Conservation (phyloP, 2,888 invertebrate species). For the Coleophora deauratella region DNA sequence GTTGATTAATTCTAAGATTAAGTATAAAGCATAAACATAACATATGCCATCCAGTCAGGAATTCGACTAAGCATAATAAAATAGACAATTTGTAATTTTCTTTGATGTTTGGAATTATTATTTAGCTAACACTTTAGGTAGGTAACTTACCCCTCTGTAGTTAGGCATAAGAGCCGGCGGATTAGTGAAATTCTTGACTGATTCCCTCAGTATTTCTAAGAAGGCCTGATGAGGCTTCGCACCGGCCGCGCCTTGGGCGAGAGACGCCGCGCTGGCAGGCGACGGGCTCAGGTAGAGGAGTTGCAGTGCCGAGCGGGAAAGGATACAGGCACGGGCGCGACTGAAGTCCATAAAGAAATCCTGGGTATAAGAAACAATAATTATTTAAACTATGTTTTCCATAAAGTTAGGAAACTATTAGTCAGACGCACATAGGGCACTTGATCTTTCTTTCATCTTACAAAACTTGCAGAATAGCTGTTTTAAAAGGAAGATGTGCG, state of each 20-base stretch:
- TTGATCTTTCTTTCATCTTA: too few relatives aligned
- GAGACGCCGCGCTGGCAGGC: conserved; percentile 47
- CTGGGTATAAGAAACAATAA: conserved; percentile 42
- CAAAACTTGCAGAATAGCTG: too few relatives aligned
- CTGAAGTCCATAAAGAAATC: conserved; percentile 97
- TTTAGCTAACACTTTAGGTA: too few relatives aligned
- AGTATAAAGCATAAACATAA: too few relatives aligned
- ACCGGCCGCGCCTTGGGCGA: conserved; percentile 33
- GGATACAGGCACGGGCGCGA: conserved; percentile 89
- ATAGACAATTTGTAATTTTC: too few relatives aligned
- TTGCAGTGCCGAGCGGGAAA: conserved; percentile 93
- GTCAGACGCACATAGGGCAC: too few relatives aligned
- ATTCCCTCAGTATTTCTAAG: conserved; percentile 88
- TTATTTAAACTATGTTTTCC: neutral
- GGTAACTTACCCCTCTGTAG: conserved; percentile 8
- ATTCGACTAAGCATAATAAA: too few relatives aligned
- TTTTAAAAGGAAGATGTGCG: too few relatives aligned
- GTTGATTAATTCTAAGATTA: too few relatives aligned
- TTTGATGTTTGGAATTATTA: too few relatives aligned
- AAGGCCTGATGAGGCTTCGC: conserved; percentile 63
- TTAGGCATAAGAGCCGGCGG: conserved; percentile 89
- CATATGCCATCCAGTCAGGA: too few relatives aligned
- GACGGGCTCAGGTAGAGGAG: conserved; percentile 79
- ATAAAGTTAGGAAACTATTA: neutral
- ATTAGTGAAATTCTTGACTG: conserved; percentile 89